Evolutionary conservation across 2,797 vertebrate genomes (phyloP).

Genomic region (Sebastes aleutianus): DNA sequence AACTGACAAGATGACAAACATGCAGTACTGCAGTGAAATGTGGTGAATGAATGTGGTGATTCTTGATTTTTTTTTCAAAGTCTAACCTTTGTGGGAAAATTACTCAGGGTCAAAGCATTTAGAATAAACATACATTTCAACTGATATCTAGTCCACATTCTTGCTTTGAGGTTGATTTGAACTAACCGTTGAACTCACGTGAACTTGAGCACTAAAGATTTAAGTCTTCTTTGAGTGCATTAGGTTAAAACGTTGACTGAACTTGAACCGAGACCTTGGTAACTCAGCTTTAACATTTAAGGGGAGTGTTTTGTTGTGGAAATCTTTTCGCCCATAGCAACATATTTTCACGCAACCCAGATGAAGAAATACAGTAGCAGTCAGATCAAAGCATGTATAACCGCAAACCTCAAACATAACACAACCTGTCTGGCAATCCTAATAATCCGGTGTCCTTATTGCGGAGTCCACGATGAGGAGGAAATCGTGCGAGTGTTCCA

Average conservation of each 20-base stretch:
- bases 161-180: not conserved
- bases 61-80: not conserved
- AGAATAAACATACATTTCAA: not conserved
- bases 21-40: not conserved
- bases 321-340: conserved; percentile 60
- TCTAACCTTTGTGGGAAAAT: not conserved
- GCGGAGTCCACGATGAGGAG: not conserved
- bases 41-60: not conserved
- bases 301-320: conserved; percentile 63
- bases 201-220: not conserved
- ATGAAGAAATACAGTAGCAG: conserved; percentile 42
- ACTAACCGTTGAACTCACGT: not conserved
- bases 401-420: conserved; percentile 8
- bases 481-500: conserved; percentile 19
- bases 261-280: conserved; percentile 13
- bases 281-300: conserved; percentile 8
- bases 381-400: conserved; percentile 31
- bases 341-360: conserved; percentile 30
- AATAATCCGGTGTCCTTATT: conserved; percentile 10
- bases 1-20: not conserved
- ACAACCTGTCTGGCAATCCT: conserved; percentile 11
- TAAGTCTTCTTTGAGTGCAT: not conserved
- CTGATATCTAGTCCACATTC: not conserved
- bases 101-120: not conserved
- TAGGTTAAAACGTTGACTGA: not conserved